Base-by-base conservation (phyloP, 2,113 vertebrate species). In the Suncus etruscus region DNA sequence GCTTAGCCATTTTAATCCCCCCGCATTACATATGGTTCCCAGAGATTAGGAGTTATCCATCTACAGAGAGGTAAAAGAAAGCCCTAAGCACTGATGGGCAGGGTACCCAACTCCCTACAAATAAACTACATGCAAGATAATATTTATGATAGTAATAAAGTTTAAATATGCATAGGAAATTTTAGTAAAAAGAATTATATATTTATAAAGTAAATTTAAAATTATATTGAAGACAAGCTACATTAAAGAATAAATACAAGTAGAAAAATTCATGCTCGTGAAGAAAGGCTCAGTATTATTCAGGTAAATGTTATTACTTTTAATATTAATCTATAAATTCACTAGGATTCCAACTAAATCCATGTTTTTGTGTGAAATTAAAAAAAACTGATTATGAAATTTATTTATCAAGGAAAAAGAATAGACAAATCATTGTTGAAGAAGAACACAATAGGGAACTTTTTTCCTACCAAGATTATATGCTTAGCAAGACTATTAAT, bases 361-460 rank as follows among this genome's bases (percentile, higher is more conserved):
- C 22, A 61, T 81, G 95, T 91, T 89, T 75, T 12, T 91, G 0
- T 89, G 0, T 83, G 29, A 29, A 54, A 86, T 39, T 77, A 82
- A 48, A 84, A 93, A 76, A 80, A 92, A 22, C 66, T 80, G 32
- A 68, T 87, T 87, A 39, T 85, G 51, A 86, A 94, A 58, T 93
- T 79, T 14, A 29, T 86, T 72, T 70, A 58, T 50, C 0, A 78
- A 83, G 11, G 78, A 91, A 29, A 91, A 89, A 83, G n/a, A 81
- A 77, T 27, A 91, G 20, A n/a, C 63, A 76, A 89, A 89, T 72
- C 63, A 83, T 24, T 70, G 68, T 11, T 92, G 54, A 91, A 87
- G 79, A 93, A 22, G 80, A 29, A 48, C 69, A 87, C 63, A 73
- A 27, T 22, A 11, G 14, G n/a, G 11, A 16, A 68, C 22, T 88